phyloP scores from a whole-genome alignment of 2,888 invertebrate species.

The Calameuta idolon region DNA sequence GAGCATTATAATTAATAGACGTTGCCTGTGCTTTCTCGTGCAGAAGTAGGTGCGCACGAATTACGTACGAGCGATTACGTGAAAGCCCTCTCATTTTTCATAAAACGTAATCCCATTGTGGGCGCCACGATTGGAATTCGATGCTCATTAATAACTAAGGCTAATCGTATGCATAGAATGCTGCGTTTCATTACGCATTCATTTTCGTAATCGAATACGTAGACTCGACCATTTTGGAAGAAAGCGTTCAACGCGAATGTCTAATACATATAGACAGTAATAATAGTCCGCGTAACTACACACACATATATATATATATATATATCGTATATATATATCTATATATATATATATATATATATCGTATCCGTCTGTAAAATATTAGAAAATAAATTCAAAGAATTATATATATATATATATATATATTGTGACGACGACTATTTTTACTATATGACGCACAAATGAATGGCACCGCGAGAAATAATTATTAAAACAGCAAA shows the following conservation, averaged over 20 bases:
- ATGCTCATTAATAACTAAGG: slow-evolving; percentile 2
- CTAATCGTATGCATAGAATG: slow-evolving; percentile 9
- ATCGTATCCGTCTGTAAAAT: too few species aligned
- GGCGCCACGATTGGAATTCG: neutral
- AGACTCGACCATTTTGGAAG: neutral
- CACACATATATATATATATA: too few species aligned
- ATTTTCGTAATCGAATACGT: slow-evolving; percentile 5
- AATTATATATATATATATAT: too few species aligned
- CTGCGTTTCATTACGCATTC: slow-evolving; percentile 4
- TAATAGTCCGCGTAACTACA: neutral
- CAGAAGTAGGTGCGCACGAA: neutral
- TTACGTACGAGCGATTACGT: neutral
- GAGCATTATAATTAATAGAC: neutral
- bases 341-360: too few species aligned
- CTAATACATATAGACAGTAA: neutral
- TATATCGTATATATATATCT: too few species aligned
- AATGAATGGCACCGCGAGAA: too few species aligned
- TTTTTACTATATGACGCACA: too few species aligned
- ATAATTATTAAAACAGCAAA: too few species aligned
- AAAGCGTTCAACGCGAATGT: neutral
- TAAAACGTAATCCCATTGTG: slow-evolving; percentile 1
- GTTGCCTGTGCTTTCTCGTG: neutral
- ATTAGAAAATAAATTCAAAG: too few species aligned
- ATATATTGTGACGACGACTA: too few species aligned
- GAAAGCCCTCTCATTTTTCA: neutral